Base-by-base conservation (phyloP, 2,113 vertebrate genomes). In the Tetrax tetrax region DNA sequence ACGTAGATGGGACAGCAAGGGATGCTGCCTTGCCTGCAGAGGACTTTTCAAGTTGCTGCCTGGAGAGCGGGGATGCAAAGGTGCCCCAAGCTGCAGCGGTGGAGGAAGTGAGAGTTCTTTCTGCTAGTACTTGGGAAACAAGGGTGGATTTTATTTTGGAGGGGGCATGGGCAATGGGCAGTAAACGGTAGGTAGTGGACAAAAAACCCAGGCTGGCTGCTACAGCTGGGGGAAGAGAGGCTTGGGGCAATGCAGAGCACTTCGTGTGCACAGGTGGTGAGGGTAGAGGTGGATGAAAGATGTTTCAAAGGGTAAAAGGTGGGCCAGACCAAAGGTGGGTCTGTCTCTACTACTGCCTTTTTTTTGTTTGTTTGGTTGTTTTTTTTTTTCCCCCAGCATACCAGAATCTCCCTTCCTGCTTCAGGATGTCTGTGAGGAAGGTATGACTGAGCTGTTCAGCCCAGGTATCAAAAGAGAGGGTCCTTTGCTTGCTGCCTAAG, bases 171-270 rank as follows among this genome's bases (percentile, higher is more conserved):
- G 35, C 4, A 9, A 27, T 18, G 23, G 35, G 28, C 33, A 17
- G 50, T 43, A 35, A 59, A 53, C 48, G 29, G 14, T 4, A 27
- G 12, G 29, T 4, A 27, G 15, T 8, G 20, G 38, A 56, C 33
- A 16, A 61, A 61, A 81, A 74, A 13, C 2, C 5, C 8, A 25
- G 61, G 14, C 20, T 59, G 51, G 12, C 14, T 78, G 33, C 45
- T 35, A 3, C 4, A 53, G 21, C 2, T 45, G 56, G 35, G 66
- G 17, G 14, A 57, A n/a, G 19, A 70, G 45, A 68, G n/a, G 7
- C 37, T 27, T 18, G 4, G 48, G 33, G 14, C 27, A 28, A 51
- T 2, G 5, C 57, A 51, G n/a, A 31, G 27, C 0, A 0, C 23
- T 56, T 23, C 2, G 14, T 7, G 7, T 7, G 25, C 3, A 3